Percentiles rank a stretch among this genome's conserved stretches.
These are phyloP conservation scores for Marcusenius ussheri DNA, from an alignment of 2,113 vertebrate genomes.

Conservation along the genomic window DNA sequence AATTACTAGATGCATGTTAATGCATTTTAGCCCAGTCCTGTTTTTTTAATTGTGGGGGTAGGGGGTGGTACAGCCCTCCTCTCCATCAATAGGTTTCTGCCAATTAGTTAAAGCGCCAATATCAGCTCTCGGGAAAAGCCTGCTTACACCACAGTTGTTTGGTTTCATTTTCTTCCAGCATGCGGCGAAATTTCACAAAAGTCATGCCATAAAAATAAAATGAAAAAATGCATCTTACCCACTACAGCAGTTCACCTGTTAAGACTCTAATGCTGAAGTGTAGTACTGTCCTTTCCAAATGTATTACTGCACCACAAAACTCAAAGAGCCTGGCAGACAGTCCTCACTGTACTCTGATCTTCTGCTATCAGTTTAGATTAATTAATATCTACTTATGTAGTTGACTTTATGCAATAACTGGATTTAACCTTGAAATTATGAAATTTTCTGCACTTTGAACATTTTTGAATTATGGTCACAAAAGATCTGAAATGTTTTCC, in stretches of 20 bases:
- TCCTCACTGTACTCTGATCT: background rate
- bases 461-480: background rate
- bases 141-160: background rate
- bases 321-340: background rate
- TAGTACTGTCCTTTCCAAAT: background rate
- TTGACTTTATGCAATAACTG: background rate
- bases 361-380: background rate
- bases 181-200: background rate
- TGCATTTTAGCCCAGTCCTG: background rate
- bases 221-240: background rate
- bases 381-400: background rate
- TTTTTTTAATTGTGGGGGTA: background rate
- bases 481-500: background rate
- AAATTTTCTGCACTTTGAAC: background rate
- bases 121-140: background rate
- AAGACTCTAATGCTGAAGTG: background rate
- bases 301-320: background rate
- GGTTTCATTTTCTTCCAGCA: background rate
- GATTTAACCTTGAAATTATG: background rate
- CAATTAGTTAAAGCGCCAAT: background rate
- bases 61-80: background rate
- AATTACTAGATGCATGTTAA: background rate
- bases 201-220: background rate
- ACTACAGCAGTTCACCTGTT: background rate
- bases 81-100: background rate